These are phyloP conservation scores for Casuarius casuarius DNA, from an alignment of 2,113 vertebrate genomes.

Conservation along the genomic window DNA sequence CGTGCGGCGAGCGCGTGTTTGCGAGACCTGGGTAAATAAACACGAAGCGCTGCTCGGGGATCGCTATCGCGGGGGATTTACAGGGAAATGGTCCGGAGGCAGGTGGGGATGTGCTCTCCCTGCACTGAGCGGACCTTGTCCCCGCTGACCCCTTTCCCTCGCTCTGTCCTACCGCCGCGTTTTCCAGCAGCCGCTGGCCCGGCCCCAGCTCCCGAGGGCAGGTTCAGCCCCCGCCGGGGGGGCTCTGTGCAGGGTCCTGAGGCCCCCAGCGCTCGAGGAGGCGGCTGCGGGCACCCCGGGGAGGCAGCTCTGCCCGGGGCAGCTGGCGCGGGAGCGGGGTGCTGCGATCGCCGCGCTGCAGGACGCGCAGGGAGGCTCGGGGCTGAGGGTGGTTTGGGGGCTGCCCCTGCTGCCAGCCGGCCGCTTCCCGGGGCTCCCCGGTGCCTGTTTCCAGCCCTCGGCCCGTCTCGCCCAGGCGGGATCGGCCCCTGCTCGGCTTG, in stretches of 20 bases:
- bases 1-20: background rate
- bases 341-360: fast-evolving
- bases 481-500: background rate
- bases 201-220: too few species aligned
- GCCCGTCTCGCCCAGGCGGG: background rate
- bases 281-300: background rate
- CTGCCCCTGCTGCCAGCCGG: background rate
- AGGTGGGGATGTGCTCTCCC: background rate
- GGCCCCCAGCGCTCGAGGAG: too few species aligned
- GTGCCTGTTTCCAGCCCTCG: background rate
- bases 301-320: background rate
- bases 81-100: background rate
- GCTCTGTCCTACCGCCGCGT: fast-evolving
- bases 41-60: background rate
- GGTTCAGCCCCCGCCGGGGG: background rate
- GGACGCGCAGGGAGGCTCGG: background rate
- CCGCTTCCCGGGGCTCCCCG: background rate
- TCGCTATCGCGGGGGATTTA: background rate
- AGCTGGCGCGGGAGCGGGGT: background rate
- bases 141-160: fast-evolving
- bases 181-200: background rate
- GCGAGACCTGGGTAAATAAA: constrained; percentile 7
- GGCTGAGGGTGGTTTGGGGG: background rate
- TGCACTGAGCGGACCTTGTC: background rate
- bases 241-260: fast-evolving